Evolutionary conservation across 2,888 invertebrate genomes (phyloP), one percentile per base, ranked within the genome.

Genomic region (Notodonta dromedarius): DNA sequence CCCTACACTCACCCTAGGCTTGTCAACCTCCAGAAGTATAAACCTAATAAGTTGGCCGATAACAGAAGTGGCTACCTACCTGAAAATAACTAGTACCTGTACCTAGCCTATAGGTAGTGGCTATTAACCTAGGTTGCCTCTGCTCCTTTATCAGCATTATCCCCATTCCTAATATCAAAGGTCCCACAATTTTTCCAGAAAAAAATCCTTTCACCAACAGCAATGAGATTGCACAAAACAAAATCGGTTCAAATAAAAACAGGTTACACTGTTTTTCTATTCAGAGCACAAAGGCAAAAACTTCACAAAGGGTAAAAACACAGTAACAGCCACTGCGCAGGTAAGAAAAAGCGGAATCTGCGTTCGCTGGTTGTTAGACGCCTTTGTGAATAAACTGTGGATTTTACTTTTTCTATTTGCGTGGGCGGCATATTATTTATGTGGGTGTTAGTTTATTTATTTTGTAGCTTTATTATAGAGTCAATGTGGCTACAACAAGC

Each of bases 331-430:
- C 56, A 44, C 50, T 58, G 57, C 59, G 59, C 58, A 62, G 12
- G 54, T n/a, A 66, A 67, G 62, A 63, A 68, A 72, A 65, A 66
- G 66, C 60, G 67, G 73, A 78, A 78, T 77, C 72, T 75, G 77
- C 74, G 78, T 79, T 77, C 69, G 76, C 77, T 75, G 77, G 72
- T 73, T 78, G 74, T 79, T 77, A 77, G 64, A 24, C 24, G 24
- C 24, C 70, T 74, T 74, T 74, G 71, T 64, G 58, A 62, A 61
- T 57, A 39, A 54, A 48, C 65, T 57, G 61, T 16, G 58, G 65
- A 57, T 67, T 66, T 57, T 39, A 46, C 60, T 46, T 71, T 42
- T 53, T n/a, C 56, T 58, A 1, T 56, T 0, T n/a, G 11, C 11
- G 24, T 48, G 53, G 24, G 4, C 12, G 66, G 62, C 69, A 66